A percentile compares a stretch with the other conserved stretches of the same genome.
Evolutionary conservation across 2,888 invertebrate genomes (phyloP).

Genomic region (Eupithecia abbreviata): DNA sequence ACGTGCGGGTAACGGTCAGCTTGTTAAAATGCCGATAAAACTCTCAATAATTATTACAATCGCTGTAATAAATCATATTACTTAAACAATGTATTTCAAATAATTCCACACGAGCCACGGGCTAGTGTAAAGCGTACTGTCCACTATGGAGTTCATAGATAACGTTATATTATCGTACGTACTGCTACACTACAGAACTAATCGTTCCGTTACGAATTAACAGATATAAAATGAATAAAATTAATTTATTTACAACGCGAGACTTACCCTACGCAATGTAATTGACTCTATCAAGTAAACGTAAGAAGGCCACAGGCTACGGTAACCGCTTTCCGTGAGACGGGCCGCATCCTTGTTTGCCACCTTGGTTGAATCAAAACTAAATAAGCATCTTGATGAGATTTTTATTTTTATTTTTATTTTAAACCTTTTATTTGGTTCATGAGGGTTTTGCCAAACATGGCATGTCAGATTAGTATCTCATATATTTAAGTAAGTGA

Average conservation of each 20-base stretch:
- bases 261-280: not conserved
- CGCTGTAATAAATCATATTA: not conserved
- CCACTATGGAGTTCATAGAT: not conserved
- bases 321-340: too few species aligned
- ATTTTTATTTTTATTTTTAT: too few species aligned
- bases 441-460: too few species aligned
- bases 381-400: too few species aligned
- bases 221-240: not conserved
- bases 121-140: not conserved
- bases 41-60: not conserved
- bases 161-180: not conserved
- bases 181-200: not conserved
- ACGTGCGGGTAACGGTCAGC: not conserved
- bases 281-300: too few species aligned
- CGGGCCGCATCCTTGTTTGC: too few species aligned
- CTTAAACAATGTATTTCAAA: not conserved
- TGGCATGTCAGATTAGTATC: too few species aligned
- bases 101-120: not conserved
- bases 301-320: too few species aligned
- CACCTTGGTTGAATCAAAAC: too few species aligned
- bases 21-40: constrained; percentile 8
- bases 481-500: not conserved
- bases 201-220: not conserved
- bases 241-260: not conserved
- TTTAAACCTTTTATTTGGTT: too few species aligned